phyloP scores from a whole-genome alignment of 2,797 vertebrate species.

The Micrastur ruficollis region DNA sequence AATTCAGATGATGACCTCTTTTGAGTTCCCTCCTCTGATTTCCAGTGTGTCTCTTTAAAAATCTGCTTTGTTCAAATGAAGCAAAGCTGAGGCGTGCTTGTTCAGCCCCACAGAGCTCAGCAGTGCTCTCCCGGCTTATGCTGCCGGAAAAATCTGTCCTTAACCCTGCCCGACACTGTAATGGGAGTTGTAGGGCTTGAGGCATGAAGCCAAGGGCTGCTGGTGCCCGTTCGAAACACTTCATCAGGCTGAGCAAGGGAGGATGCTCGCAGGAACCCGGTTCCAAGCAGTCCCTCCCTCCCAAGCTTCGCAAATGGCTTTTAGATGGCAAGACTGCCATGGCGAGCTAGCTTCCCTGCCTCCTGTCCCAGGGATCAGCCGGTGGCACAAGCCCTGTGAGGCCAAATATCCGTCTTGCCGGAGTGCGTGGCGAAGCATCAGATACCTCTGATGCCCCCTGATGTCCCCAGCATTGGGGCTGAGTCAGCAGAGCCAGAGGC shows the following conservation, averaged over 20 bases:
- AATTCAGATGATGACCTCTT: neutral
- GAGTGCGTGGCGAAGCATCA: fast-evolving
- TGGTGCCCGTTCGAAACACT: fast-evolving
- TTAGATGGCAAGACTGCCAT: fast-evolving
- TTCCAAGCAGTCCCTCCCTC: neutral
- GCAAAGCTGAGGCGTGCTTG: fast-evolving
- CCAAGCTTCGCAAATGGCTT: neutral
- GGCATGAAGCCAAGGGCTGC: neutral
- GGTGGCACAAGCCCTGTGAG: neutral
- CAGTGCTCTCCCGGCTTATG: fast-evolving
- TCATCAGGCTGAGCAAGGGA: neutral
- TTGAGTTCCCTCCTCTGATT: neutral
- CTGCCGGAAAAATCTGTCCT: neutral
- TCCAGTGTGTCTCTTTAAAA: neutral
- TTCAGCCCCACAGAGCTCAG: neutral
- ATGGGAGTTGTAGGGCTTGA: fast-evolving
- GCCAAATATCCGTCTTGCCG: fast-evolving
- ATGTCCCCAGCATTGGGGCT: neutral
- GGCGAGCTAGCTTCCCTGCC: neutral
- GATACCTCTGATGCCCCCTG: neutral
- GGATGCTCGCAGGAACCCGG: fast-evolving
- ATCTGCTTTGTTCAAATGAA: neutral
- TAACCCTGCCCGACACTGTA: fast-evolving
- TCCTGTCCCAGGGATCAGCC: fast-evolving
- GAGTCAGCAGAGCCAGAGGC: neutral